Percentiles rank a stretch among this genome's conserved stretches.
Conservation (phyloP, 2,113 vertebrate species). For the Aphelocoma coerulescens region DNA sequence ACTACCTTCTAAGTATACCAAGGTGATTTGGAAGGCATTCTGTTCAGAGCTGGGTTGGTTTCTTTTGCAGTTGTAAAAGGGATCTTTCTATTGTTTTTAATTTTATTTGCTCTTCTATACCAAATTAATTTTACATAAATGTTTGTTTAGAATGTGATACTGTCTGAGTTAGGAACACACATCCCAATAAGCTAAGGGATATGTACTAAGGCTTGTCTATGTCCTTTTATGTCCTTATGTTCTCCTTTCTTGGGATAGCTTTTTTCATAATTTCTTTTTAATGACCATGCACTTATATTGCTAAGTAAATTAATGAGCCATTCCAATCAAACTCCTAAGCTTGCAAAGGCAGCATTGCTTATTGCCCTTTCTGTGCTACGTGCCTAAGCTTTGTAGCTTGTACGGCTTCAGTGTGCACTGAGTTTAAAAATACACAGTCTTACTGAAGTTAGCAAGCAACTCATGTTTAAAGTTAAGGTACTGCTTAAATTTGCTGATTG, state of each 20-base stretch:
- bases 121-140: background rate
- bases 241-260: background rate
- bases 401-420: background rate
- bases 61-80: background rate
- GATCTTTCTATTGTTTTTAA: background rate
- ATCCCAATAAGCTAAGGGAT: background rate
- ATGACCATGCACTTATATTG: background rate
- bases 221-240: background rate
- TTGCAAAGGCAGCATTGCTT: background rate
- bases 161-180: background rate
- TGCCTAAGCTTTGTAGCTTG: background rate
- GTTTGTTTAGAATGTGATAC: background rate
- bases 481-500: background rate
- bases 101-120: background rate
- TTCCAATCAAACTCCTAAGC: background rate
- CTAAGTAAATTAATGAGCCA: background rate
- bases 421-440: background rate
- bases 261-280: background rate
- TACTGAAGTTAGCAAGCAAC: background rate
- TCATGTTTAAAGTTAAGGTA: background rate
- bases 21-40: slow-evolving; percentile 79
- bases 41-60: background rate
- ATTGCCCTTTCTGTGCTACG: background rate
- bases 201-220: background rate
- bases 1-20: slow-evolving; percentile 97